Percentiles rank a stretch among this genome's conserved stretches.
These are phyloP conservation scores for Pterocles orientalis DNA, from an alignment of 2,113 vertebrate species.

Conservation along the genomic window DNA sequence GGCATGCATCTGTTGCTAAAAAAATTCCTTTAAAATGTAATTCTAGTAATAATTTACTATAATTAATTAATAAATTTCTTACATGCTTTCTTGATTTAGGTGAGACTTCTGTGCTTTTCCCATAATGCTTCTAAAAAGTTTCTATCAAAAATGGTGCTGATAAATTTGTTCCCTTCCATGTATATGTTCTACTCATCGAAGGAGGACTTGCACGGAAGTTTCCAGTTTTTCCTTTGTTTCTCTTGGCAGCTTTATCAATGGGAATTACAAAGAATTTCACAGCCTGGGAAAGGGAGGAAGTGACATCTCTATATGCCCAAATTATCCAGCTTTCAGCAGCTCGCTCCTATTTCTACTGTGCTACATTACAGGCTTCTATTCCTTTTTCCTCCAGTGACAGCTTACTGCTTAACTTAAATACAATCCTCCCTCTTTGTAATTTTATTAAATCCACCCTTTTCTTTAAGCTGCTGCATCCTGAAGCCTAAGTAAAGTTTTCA, in stretches of 20 bases:
- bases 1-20: neutral
- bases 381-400: neutral
- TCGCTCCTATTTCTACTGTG: neutral
- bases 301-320: constrained; percentile 48
- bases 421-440: neutral
- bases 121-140: neutral
- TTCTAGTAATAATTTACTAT: neutral
- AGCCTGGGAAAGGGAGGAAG: constrained; percentile 54
- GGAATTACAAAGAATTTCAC: constrained; percentile 65
- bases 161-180: neutral
- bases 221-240: constrained; percentile 17
- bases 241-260: constrained; percentile 47
- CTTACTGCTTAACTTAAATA: neutral
- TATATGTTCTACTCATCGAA: neutral
- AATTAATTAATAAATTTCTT: neutral
- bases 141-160: neutral
- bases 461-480: neutral
- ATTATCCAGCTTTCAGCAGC: constrained; percentile 59
- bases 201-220: neutral
- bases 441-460: neutral
- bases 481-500: neutral
- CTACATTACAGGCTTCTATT: constrained; percentile 15
- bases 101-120: neutral
- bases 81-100: neutral
- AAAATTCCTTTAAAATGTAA: neutral